These are phyloP conservation scores for Panorpa germanica DNA, from an alignment of 2,888 invertebrate genomes.

Conservation along the genomic window DNA sequence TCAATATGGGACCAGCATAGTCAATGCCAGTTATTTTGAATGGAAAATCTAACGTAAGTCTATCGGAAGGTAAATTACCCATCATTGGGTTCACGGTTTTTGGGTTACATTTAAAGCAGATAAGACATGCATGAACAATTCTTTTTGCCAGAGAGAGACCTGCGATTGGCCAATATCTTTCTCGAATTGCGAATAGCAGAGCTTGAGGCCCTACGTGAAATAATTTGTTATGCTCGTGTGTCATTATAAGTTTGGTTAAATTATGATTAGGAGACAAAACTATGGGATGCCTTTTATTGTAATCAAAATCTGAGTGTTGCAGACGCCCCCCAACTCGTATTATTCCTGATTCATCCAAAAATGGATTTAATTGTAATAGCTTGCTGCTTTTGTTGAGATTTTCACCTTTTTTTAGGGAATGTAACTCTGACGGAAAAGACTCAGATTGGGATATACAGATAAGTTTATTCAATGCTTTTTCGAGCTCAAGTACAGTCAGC, in stretches of 20 bases:
- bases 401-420: too few relatives aligned
- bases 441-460: too few relatives aligned
- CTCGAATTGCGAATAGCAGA: too few relatives aligned
- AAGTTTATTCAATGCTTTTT: too few relatives aligned
- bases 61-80: conserved; percentile 9
- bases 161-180: too few relatives aligned
- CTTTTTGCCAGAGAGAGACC: conserved; percentile 6
- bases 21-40: conserved; percentile 12
- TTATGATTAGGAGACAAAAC: too few relatives aligned
- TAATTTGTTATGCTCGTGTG: not conserved
- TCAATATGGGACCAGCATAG: conserved; percentile 12
- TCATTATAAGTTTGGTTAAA: not conserved
- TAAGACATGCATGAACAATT: conserved; percentile 8
- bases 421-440: too few relatives aligned
- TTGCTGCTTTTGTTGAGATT: too few relatives aligned
- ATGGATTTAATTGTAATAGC: too few relatives aligned
- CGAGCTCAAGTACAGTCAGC: too few relatives aligned
- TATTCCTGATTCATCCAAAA: conserved; percentile 1
- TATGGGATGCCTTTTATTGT: conserved; percentile 2
- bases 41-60: too few relatives aligned
- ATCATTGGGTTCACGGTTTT: not conserved
- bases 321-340: not conserved
- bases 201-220: too few relatives aligned
- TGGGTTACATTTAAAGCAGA: conserved; percentile 9
- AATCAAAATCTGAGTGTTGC: not conserved